Base-by-base conservation (phyloP, 2,797 vertebrate genomes). In the Hydrolagus colliei region DNA sequence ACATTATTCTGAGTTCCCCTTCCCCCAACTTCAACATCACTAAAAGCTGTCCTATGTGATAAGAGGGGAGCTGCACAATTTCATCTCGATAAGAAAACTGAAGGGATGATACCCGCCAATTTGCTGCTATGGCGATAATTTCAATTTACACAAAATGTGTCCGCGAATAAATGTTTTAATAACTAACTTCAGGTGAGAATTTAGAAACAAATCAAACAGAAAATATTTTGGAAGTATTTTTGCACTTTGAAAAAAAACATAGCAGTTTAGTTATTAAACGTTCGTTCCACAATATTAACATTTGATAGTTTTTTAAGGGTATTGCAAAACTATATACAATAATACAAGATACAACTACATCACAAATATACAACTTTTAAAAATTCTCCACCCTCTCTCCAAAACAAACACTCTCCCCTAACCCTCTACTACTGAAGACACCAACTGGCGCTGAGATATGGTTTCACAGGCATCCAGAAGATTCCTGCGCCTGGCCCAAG, bases 41-140 rank as follows among this genome's bases (percentile, higher is more conserved):
- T n/a, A 67, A 84, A 71, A 84, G 79, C 79, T 84, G 79, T 84
- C 16, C 65, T 71, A 9, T 32, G 67, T 84, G 79, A 84, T 84
- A 84, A 84, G 77, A 11, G 27, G 79, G 79, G 65, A 84, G 79
- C 9, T 84, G 32, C 79, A 71, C 22, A 68, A 84, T n/a, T 71
- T 9, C 3, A 4, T 52, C 4, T 41, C 18, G 79, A 68, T 84
- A 84, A 84, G 79, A 35, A 67, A 63, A 41, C 65, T 84, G 65
- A 41, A 68, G 79, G 35, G 20, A 63, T 32, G 22, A 5, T 27
- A 1, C 27, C 16, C 65, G 78, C 27, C 14, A 82, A 35, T 3
- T 68, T 82, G 62, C 63, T 82, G 78, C 12, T 52, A 1, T 52
- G 10, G n/a, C 0, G 67, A 9, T 32, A n/a, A 35, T 84, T 41